Evolutionary conservation across 2,113 vertebrate species (phyloP).

Genomic region (Ancistrus triradiatus): DNA sequence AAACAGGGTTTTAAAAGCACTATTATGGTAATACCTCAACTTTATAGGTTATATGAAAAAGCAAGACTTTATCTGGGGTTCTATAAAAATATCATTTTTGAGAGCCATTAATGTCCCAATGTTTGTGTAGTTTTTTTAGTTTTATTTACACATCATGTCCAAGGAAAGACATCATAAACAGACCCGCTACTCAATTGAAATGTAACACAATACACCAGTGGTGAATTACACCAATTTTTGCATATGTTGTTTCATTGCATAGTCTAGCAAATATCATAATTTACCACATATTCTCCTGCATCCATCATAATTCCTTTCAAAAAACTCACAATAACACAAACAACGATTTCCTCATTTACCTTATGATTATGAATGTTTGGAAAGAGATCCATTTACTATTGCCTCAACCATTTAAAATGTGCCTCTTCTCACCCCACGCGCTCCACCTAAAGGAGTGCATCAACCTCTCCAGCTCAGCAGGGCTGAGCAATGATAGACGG

Average conservation of each 20-base stretch:
- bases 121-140: not conserved
- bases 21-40: too few relatives aligned
- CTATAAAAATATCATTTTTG: too few relatives aligned
- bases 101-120: too few relatives aligned
- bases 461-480: slow-evolving; percentile 18
- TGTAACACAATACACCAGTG: not conserved
- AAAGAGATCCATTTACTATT: not conserved
- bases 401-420: not conserved
- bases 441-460: not conserved
- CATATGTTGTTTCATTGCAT: not conserved
- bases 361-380: not conserved
- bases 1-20: too few relatives aligned
- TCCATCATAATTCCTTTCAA: slow-evolving; percentile 10
- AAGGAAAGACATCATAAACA: not conserved
- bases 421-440: not conserved
- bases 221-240: not conserved
- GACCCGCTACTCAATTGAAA: not conserved
- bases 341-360: not conserved
- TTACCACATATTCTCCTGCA: not conserved
- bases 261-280: too few relatives aligned
- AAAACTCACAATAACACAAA: slow-evolving; percentile 7
- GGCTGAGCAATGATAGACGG: slow-evolving; percentile 15
- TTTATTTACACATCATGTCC: not conserved
- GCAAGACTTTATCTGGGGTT: too few relatives aligned
- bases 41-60: too few relatives aligned